phyloP scores from a whole-genome alignment of 2,113 vertebrate genomes.

The Syrmaticus mikado region DNA sequence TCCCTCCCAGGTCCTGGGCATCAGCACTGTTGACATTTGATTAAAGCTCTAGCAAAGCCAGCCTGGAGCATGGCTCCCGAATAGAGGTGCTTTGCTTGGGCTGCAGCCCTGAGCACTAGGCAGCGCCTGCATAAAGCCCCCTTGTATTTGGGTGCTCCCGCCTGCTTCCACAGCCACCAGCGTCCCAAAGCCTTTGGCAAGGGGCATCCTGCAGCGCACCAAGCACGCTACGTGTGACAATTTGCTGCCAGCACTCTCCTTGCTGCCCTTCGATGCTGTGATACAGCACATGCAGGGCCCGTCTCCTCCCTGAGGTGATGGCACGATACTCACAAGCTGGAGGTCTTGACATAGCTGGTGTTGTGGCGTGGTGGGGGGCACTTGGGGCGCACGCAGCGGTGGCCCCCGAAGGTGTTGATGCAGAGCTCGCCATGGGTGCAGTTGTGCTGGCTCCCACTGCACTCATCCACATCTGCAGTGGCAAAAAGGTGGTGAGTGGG shows the following conservation, averaged over 20 bases:
- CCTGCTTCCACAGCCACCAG: not conserved
- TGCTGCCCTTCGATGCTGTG: not conserved
- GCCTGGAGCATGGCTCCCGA: not conserved
- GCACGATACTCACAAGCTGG: slow-evolving; percentile 76
- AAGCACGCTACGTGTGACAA: not conserved
- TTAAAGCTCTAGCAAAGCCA: not conserved
- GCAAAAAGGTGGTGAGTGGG: fast-evolving
- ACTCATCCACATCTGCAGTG: slow-evolving; percentile 86
- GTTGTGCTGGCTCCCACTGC: slow-evolving; percentile 80
- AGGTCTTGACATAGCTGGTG: slow-evolving; percentile 87
- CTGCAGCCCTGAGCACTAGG: not conserved
- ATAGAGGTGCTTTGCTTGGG: not conserved
- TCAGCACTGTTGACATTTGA: not conserved
- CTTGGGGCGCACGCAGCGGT: slow-evolving; percentile 84
- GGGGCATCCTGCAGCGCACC: not conserved
- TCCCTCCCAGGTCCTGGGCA: not conserved
- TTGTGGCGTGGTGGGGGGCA: slow-evolving; percentile 81
- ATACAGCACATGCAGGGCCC: fast-evolving
- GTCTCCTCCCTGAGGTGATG: too few relatives aligned
- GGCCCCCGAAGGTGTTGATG: slow-evolving; percentile 86
- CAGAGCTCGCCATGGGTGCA: slow-evolving; percentile 85
- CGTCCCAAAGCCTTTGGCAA: not conserved
- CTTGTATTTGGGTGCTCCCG: not conserved
- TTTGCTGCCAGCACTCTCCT: not conserved
- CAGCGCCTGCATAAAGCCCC: not conserved